Percentiles rank a stretch among this genome's conserved stretches.
Conservation (phyloP, 2,797 vertebrate genomes). For the Setipinna tenuifilis region DNA sequence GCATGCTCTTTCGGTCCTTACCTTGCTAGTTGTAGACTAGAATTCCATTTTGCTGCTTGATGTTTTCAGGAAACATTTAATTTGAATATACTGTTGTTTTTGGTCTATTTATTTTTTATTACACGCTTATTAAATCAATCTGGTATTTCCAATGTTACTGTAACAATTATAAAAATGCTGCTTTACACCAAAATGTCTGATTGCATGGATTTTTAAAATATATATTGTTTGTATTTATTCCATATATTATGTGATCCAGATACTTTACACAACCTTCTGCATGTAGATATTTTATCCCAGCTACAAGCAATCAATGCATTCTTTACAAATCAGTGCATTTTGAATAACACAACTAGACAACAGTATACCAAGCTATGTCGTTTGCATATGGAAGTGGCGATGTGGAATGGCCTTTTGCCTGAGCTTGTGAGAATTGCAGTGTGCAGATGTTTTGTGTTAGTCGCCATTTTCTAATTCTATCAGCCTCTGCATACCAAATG, state of each 20-base stretch:
- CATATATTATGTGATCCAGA: not conserved
- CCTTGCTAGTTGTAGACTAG: no score
- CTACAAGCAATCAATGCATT: not conserved
- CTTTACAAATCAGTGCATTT: not conserved
- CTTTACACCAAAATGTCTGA: not conserved
- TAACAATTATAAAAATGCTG: not conserved
- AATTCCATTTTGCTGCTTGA: no score
- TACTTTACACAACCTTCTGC: not conserved
- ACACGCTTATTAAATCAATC: not conserved
- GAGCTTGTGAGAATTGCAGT: not conserved
- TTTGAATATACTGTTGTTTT: not conserved
- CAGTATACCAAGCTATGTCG: not conserved
- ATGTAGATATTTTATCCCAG: not conserved
- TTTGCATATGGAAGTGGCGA: conserved; percentile 1
- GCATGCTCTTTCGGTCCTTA: no score
- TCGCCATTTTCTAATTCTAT: conserved; percentile 57
- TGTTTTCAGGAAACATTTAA: not conserved
- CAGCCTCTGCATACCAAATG: conserved; percentile 64
- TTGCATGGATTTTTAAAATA: not conserved
- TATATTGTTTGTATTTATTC: not conserved
- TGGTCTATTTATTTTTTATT: not conserved
- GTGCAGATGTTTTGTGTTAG: conserved; percentile 65
- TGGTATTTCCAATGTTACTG: not conserved
- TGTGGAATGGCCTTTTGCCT: not conserved
- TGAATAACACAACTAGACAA: not conserved